Conservation (phyloP, 2,113 vertebrate genomes). For the Tragulus kanchil region DNA sequence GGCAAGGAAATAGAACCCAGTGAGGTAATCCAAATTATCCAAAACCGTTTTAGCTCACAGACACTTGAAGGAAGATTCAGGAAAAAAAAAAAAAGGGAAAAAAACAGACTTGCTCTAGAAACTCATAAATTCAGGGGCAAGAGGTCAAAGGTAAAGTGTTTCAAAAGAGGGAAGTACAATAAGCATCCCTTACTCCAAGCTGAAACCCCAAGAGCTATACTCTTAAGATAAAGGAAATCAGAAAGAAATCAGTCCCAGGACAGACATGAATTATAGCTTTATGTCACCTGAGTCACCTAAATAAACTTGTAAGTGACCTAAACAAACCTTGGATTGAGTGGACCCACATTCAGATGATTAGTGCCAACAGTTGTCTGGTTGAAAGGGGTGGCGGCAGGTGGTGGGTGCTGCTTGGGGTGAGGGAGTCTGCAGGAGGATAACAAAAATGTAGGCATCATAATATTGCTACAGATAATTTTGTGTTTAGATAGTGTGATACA, state of each 20-base stretch:
- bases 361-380: neutral
- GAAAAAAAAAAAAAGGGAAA: neutral
- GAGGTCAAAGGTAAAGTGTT: constrained; percentile 60
- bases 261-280: constrained; percentile 31
- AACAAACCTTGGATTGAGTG: neutral
- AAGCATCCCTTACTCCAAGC: constrained; percentile 30
- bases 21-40: constrained; percentile 17
- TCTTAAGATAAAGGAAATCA: constrained; percentile 29
- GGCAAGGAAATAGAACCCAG: constrained; percentile 53
- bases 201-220: constrained; percentile 34
- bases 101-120: constrained; percentile 57
- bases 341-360: neutral
- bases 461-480: constrained; percentile 42
- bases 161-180: constrained; percentile 48
- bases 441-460: neutral
- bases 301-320: neutral
- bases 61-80: constrained; percentile 50
- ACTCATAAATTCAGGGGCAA: constrained; percentile 45
- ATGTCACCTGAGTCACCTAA: neutral
- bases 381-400: neutral
- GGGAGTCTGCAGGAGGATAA: neutral
- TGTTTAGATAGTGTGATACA: neutral
- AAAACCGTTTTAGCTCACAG: constrained; percentile 55
- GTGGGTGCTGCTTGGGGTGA: neutral
- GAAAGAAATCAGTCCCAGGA: neutral